Evolutionary conservation across 2,113 vertebrate genomes (phyloP).

Genomic region (Eira barbara): DNA sequence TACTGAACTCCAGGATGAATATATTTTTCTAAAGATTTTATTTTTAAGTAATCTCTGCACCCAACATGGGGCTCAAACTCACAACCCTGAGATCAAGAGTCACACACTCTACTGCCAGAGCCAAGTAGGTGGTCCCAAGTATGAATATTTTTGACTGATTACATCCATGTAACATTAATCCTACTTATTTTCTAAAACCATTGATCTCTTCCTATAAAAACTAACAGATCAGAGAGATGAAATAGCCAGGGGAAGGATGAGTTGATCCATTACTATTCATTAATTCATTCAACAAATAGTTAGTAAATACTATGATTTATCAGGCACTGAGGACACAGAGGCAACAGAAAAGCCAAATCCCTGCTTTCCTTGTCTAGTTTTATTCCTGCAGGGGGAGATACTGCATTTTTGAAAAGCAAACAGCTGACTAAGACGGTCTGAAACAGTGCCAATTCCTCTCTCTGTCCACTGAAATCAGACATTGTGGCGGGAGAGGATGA

Average conservation of each 20-base stretch:
- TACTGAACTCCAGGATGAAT: background rate
- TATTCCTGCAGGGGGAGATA: background rate
- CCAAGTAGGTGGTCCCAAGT: background rate
- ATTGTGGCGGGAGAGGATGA: background rate
- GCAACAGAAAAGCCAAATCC: background rate
- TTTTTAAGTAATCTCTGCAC: background rate
- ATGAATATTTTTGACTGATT: background rate
- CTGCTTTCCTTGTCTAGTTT: background rate
- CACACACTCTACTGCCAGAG: background rate
- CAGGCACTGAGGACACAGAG: background rate
- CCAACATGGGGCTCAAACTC: background rate
- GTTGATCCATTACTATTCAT: background rate
- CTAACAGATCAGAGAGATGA: background rate
- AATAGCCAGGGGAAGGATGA: background rate
- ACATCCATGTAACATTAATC: background rate
- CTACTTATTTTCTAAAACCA: background rate
- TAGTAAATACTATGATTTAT: background rate
- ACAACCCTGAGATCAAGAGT: background rate
- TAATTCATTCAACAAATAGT: background rate
- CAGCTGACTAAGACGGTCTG: background rate
- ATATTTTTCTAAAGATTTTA: background rate
- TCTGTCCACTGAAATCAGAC: background rate
- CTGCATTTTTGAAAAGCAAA: background rate
- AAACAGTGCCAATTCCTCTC: background rate
- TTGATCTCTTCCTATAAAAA: background rate